Evolutionary conservation across 2,888 invertebrate species (phyloP), one percentile per base, ranked within the genome.

Genomic region (Drosophila mettleri): DNA sequence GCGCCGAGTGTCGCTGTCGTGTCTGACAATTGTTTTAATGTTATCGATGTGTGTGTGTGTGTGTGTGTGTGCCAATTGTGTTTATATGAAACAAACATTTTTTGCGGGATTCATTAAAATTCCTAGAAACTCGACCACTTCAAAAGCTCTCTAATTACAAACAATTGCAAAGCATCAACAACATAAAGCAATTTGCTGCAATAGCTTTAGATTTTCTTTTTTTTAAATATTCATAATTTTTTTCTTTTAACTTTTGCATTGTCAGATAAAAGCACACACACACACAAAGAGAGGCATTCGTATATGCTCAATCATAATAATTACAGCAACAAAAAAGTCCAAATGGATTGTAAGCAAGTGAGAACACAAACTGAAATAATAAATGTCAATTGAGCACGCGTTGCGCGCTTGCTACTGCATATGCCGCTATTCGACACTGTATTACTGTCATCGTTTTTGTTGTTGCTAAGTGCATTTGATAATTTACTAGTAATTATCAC

Each of bases 401-500:
- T 52, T 79, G 27, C 29, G 20, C 27, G 49, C 46, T 49, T 18
- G 18, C 22, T 34, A 31, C n/a, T 52, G 52, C 20, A 33, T 45
- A n/a, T 33, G 31, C 52, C 12, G 48, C 29, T 46, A 38, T 61
- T 52, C 34, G 46, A 36, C 53, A 45, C 45, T 49, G 64, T 43
- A 52, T 48, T 33, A 38, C 27, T 55, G 54, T 55, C 33, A 18
- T 38, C 63, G 66, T 52, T 63, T 66, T 70, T 78, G 79, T 60
- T 65, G 86, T 69, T 78, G 69, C 84, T 73, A 78, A 78, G 83
- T 86, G 86, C 86, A 73, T 74, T 80, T 80, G 61, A 83, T 86
- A 86, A 84, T 84, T 88, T 86, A 80, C 86, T 88, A 69, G 68
- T 70, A 86, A 84, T 88, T 84, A 88, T 83, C 86, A 78, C 78